Conservation (phyloP, 2,113 vertebrate genomes). For the Natator depressus region DNA sequence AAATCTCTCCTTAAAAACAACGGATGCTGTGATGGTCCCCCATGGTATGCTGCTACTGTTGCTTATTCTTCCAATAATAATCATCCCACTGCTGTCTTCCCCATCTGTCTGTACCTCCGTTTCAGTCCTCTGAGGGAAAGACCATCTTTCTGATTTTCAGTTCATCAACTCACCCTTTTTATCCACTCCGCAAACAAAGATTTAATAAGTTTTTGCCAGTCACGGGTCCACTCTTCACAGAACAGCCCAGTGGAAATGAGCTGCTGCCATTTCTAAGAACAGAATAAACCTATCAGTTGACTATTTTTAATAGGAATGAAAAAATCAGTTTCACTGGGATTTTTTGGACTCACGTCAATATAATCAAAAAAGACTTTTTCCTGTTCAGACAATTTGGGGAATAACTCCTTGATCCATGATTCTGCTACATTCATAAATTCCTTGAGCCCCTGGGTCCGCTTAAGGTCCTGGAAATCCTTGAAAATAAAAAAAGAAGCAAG, state of each 20-base stretch:
- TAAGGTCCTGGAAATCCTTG: not conserved
- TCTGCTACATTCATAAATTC: not conserved
- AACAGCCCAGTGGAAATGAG: not conserved
- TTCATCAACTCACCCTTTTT: not conserved
- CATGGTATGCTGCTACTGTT: not conserved
- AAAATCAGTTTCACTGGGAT: rapidly evolving
- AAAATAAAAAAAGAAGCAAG: not conserved
- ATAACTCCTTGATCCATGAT: rapidly evolving
- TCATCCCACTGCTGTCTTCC: not conserved
- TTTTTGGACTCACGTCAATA: not conserved
- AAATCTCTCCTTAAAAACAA: not conserved
- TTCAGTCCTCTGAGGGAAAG: not conserved
- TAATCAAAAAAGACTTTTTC: not conserved
- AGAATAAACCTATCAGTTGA: not conserved
- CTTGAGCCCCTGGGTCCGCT: rapidly evolving
- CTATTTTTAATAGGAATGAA: not conserved
- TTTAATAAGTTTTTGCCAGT: not conserved
- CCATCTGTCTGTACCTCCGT: not conserved
- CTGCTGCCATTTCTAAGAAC: not conserved
- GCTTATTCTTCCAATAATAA: not conserved
- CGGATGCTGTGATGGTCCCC: not conserved
- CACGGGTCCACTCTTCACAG: rapidly evolving
- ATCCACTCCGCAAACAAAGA: not conserved
- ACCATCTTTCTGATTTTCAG: not conserved
- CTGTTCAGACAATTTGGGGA: rapidly evolving